Percentiles rank a stretch among this genome's conserved stretches.
Evolutionary conservation across 1,140 invertebrate genomes (phyloP).

Genomic region (Macrostomum lignano): DNA sequence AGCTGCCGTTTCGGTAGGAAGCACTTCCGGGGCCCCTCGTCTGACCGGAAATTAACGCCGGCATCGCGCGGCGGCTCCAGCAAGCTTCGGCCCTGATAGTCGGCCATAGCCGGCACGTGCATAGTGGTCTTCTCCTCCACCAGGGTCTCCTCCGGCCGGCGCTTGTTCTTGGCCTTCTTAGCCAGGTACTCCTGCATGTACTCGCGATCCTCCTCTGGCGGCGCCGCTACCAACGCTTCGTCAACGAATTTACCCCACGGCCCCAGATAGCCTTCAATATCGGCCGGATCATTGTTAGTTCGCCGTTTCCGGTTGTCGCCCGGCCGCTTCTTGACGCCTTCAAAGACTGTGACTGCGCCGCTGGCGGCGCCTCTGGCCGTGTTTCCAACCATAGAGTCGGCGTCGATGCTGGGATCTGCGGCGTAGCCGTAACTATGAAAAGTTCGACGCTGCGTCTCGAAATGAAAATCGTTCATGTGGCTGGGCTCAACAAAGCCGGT

Average conservation of each 20-base stretch:
- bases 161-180: slow-evolving; percentile 34
- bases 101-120: slow-evolving; percentile 69
- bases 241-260: slow-evolving; percentile 83
- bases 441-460: slow-evolving; percentile 82
- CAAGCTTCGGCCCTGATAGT: slow-evolving; percentile 86
- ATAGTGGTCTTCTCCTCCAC: slow-evolving; percentile 61
- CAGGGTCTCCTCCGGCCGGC: slow-evolving; percentile 45
- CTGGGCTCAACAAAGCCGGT: slow-evolving; percentile 77
- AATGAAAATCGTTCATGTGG: slow-evolving; percentile 80
- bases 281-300: slow-evolving; percentile 59
- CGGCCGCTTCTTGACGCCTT: slow-evolving; percentile 37
- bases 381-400: slow-evolving; percentile 37
- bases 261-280: slow-evolving; percentile 74
- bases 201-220: slow-evolving; percentile 35
- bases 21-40: slow-evolving; percentile 66
- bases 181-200: slow-evolving; percentile 50
- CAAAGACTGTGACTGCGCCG: slow-evolving; percentile 42
- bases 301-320: slow-evolving; percentile 58
- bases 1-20: slow-evolving; percentile 86
- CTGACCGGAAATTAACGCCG: slow-evolving; percentile 68
- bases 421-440: slow-evolving; percentile 62
- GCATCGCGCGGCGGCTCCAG: slow-evolving; percentile 61
- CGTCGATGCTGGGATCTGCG: slow-evolving; percentile 45
- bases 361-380: slow-evolving; percentile 34
- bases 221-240: slow-evolving; percentile 56